phyloP scores from a whole-genome alignment of 2,113 vertebrate genomes.

The Psettodes erumei region DNA sequence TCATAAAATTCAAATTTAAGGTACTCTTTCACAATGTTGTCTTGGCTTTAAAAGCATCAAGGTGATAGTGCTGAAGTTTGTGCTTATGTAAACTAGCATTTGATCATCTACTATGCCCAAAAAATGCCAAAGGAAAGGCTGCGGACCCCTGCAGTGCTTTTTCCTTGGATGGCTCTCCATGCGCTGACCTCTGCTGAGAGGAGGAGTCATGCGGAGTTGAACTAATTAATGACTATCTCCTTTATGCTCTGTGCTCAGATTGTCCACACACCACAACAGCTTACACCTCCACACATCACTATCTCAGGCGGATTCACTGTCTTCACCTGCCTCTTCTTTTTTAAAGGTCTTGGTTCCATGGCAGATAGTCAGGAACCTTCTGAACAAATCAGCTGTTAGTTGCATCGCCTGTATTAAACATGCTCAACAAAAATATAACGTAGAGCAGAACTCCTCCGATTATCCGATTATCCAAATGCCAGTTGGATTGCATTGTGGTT shows the following conservation, averaged over 20 bases:
- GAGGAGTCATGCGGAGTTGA: conserved; percentile 45
- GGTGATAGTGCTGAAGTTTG: conserved; percentile 36
- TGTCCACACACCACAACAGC: conserved; percentile 13
- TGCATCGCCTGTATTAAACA: not conserved
- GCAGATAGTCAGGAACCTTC: not conserved
- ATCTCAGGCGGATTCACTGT: not conserved
- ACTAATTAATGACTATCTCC: conserved; percentile 40
- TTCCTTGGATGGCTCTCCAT: conserved; percentile 31
- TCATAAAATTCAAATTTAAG: not conserved
- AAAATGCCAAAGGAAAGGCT: conserved; percentile 45
- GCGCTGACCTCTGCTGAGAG: conserved; percentile 47
- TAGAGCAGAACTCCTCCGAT: too few species aligned
- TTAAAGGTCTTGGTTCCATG: not conserved
- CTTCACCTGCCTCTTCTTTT: not conserved
- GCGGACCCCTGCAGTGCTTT: conserved; percentile 45
- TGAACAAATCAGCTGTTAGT: not conserved
- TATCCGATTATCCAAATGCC: not conserved
- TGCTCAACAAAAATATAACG: not conserved
- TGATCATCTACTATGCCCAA: conserved; percentile 35
- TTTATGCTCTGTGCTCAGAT: conserved; percentile 16
- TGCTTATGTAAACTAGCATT: conserved; percentile 47
- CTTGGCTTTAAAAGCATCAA: conserved; percentile 34
- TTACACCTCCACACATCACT: not conserved
- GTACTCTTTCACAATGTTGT: conserved; percentile 13
- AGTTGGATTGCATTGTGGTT: conserved; percentile 7